phyloP scores from a whole-genome alignment of 2,888 invertebrate genomes.

The Scrobipalpa atriplicella region DNA sequence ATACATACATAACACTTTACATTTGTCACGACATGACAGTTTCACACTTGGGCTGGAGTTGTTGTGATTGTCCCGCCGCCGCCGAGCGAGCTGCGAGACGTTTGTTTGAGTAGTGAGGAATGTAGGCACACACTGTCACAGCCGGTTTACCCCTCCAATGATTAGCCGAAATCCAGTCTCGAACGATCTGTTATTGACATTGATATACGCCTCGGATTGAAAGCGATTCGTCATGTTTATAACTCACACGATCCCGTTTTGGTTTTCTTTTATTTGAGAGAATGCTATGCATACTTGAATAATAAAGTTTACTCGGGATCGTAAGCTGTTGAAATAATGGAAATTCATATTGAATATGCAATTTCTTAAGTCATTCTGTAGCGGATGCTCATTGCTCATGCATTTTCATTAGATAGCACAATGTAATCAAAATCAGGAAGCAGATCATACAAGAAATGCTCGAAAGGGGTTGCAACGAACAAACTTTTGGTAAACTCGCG shows the following conservation, averaged over 20 bases:
- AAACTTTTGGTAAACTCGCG: conserved; percentile 39
- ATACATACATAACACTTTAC: conserved; percentile 43
- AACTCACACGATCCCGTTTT: conserved; percentile 23
- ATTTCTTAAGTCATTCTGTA: conserved; percentile 28
- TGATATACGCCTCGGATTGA: conserved; percentile 41
- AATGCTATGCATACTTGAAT: conserved; percentile 4
- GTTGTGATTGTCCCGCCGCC: conserved; percentile 41
- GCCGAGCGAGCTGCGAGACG: conserved; percentile 15
- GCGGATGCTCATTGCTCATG: conserved; percentile 47
- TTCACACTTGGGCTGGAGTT: conserved; percentile 40
- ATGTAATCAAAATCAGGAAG: conserved; percentile 55
- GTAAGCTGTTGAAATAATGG: conserved; percentile 8
- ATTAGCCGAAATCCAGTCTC: conserved; percentile 60
- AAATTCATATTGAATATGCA: conserved; percentile 20
- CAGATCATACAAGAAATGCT: conserved; percentile 49
- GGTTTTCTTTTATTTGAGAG: conserved; percentile 17
- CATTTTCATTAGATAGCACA: conserved; percentile 54
- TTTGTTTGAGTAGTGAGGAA: conserved; percentile 45
- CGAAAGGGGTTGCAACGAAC: conserved; percentile 49
- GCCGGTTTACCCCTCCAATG: conserved; percentile 55
- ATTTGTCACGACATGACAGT: conserved; percentile 51
- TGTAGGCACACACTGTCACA: conserved; percentile 50
- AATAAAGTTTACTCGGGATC: background rate
- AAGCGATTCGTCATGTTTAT: conserved; percentile 37
- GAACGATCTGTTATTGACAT: conserved; percentile 51